These are phyloP conservation scores for Oreochromis mossambicus DNA, from an alignment of 2,797 vertebrate species.

Conservation along the genomic window DNA sequence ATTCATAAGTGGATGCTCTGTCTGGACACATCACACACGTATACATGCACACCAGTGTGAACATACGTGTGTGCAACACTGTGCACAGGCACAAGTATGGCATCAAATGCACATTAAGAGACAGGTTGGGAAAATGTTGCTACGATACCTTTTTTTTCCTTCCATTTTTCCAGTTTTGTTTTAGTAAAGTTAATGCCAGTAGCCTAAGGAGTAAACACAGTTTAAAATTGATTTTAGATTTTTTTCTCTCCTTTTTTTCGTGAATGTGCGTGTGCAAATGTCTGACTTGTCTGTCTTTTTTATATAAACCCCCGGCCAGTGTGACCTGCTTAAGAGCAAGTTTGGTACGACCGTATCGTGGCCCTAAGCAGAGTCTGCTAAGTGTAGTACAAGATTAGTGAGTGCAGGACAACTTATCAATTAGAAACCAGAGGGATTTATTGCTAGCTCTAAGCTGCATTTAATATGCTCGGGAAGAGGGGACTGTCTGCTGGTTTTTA, in stretches of 20 bases:
- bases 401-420: conserved; percentile 7
- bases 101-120: neutral
- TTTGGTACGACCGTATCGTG: neutral
- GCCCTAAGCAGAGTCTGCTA: neutral
- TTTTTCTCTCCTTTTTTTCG: neutral
- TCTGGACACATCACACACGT: neutral
- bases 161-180: neutral
- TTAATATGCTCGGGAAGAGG: neutral
- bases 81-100: neutral
- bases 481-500: neutral
- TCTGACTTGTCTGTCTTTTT: neutral
- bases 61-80: neutral
- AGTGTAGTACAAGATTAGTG: neutral
- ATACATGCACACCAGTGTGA: neutral
- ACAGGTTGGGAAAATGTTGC: neutral
- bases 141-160: neutral
- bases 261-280: neutral
- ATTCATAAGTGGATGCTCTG: conserved; percentile 47
- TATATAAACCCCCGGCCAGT: neutral
- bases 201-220: neutral
- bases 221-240: neutral
- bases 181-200: neutral
- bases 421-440: conserved; percentile 13
- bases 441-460: neutral
- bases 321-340: neutral